Conservation (phyloP, 2,888 invertebrate genomes). For the Clistopyga incitator region DNA sequence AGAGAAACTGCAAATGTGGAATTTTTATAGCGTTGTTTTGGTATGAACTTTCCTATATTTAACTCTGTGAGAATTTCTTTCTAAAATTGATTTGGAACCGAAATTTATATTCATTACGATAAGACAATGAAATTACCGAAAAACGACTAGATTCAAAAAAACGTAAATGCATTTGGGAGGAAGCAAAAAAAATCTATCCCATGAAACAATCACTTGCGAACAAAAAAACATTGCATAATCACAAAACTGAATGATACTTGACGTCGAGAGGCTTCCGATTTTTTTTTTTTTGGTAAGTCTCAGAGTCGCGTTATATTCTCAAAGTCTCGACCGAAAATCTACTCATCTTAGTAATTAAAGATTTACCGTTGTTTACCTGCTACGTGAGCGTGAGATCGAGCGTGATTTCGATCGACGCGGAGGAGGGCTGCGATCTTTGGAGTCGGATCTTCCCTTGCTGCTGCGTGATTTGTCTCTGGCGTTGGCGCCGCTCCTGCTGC, state of each 20-base stretch:
- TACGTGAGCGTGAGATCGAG: slow-evolving; percentile 80
- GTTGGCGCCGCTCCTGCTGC: slow-evolving; percentile 78
- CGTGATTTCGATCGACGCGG: slow-evolving; percentile 79
- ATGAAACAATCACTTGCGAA: too few relatives aligned
- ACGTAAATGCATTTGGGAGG: too few relatives aligned
- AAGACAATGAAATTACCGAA: not conserved
- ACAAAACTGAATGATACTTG: too few relatives aligned
- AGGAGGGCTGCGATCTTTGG: slow-evolving; percentile 79
- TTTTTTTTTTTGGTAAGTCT: too few relatives aligned
- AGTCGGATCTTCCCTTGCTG: slow-evolving; percentile 79
- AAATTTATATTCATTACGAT: not conserved
- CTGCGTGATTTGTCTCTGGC: slow-evolving; percentile 77
- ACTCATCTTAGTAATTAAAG: slow-evolving; percentile 33
- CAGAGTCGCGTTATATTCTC: not conserved
- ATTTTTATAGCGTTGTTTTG: not conserved
- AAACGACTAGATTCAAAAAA: too few relatives aligned
- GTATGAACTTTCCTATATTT: not conserved
- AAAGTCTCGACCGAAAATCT: not conserved
- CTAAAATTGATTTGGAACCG: not conserved
- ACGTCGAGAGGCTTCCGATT: too few relatives aligned
- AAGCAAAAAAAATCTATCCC: too few relatives aligned
- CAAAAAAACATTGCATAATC: too few relatives aligned
- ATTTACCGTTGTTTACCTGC: slow-evolving; percentile 75
- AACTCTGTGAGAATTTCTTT: not conserved
- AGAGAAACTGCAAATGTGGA: not conserved